Percentiles rank a stretch among this genome's conserved stretches.
These are phyloP conservation scores for Drosophila bocqueti DNA, from an alignment of 1,140 invertebrate species.

Conservation along the genomic window DNA sequence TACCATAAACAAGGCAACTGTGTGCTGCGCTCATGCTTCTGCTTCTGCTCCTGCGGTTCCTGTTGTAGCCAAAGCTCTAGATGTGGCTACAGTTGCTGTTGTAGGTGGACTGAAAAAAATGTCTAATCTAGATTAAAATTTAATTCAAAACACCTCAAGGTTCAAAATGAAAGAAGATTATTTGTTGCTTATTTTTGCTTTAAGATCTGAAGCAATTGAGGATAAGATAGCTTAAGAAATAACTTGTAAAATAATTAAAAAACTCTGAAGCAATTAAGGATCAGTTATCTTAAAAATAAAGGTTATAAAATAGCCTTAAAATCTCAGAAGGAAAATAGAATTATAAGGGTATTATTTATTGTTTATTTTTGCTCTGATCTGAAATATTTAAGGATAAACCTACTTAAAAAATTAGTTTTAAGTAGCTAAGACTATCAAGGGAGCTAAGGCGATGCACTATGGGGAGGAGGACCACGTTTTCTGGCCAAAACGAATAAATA, in stretches of 20 bases:
- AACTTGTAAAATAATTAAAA: no score
- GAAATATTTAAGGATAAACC: no score
- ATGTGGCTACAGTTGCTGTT: conserved; percentile 24
- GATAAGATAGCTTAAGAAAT: neutral
- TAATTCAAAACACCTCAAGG: neutral
- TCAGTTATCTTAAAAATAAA: neutral
- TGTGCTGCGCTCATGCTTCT: conserved; percentile 15
- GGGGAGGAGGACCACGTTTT: no score
- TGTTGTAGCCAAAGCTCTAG: conserved; percentile 4
- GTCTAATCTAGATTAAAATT: neutral
- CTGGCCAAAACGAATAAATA: no score
- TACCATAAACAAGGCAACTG: conserved; percentile 70
- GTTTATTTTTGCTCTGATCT: no score
- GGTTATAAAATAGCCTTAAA: no score
- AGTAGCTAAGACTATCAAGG: no score
- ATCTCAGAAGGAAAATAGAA: no score
- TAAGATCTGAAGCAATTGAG: neutral
- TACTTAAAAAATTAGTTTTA: neutral
- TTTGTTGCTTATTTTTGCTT: neutral
- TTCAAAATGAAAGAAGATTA: neutral
- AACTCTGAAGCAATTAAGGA: neutral
- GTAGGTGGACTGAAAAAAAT: conserved; percentile 8
- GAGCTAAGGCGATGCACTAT: neutral
- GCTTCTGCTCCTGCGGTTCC: conserved; percentile 33
- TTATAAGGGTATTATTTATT: no score